Base-by-base conservation (phyloP, 2,113 vertebrate genomes). In the Phalacrocorax pelagicus region DNA sequence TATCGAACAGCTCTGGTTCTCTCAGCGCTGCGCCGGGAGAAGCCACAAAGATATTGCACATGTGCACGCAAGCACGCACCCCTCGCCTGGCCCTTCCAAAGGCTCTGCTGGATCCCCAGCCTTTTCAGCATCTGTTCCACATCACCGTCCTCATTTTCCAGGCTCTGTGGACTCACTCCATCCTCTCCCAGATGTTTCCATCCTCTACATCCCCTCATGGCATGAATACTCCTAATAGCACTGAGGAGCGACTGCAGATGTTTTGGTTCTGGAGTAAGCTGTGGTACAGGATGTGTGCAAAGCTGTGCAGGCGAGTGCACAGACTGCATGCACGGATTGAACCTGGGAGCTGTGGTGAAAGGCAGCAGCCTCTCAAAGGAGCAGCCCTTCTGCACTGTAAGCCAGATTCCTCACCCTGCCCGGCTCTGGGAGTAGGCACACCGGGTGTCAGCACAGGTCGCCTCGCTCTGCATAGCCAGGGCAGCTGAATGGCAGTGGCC, bases 161-260 rank as follows among this genome's bases (percentile, higher is more conserved):
- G 87, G 30, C 77, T 81, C 91, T 40, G 72, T 49, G 47, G 86
- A 36, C 77, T 81, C n/a, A 2, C 40, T 90, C 73, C 74, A 20
- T 88, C 74, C 86, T 67, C 62, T 66, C 47, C 73, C 96, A 94
- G 95, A 95, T 93, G 91, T 90, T 92, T 71, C 82, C 93, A 71
- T 44, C 78, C 74, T 52, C 65, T 34, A 12, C 78, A 38, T 40
- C 78, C 81, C 63, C 63, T 70, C 63, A 15, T 70, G 73, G 87
- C 44, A 47, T 24, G 81, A 63, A 59, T 22, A 40, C 6, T 49
- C 42, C 65, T 38, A 10, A n/a, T 4, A 54, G 84, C 18, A 3
- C 79, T 2, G 49, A 20, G 69, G 36, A 91, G 80, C 2, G 58
- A 73, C 55, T 6, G 29, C 81, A 73, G 93, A 70, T 47, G 78